Conservation (phyloP, 2,888 invertebrate genomes). For the Stenotaenia linearis region DNA sequence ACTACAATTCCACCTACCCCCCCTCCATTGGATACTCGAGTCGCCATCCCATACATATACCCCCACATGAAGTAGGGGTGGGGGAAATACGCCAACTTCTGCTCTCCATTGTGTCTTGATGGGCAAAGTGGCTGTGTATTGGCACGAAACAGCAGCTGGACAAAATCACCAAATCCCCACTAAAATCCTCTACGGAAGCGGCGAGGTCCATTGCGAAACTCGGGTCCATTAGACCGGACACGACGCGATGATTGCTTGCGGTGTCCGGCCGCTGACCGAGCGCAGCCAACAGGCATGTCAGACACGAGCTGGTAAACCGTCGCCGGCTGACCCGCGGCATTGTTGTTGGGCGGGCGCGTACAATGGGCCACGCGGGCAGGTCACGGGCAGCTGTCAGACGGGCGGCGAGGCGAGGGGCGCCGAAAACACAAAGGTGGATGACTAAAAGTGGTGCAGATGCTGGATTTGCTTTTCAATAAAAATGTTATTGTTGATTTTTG, state of each 20-base stretch:
- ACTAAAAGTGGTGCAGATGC: background rate
- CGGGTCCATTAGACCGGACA: background rate
- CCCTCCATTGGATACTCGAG: background rate
- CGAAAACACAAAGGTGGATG: background rate
- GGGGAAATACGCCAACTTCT: background rate
- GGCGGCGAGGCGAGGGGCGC: background rate
- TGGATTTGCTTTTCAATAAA: background rate
- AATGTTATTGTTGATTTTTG: background rate
- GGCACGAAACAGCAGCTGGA: background rate
- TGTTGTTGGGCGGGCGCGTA: background rate
- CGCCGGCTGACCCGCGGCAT: background rate
- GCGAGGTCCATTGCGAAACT: background rate
- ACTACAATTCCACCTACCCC: background rate
- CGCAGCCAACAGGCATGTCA: constrained; percentile 21
- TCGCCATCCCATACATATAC: background rate
- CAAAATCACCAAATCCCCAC: background rate
- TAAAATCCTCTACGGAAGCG: no score
- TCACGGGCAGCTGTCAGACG: constrained; percentile 24
- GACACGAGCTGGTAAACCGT: constrained; percentile 26
- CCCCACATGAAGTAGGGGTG: background rate
- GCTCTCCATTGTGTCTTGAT: background rate
- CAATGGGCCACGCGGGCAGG: constrained; percentile 17
- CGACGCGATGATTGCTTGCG: background rate
- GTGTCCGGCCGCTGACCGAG: constrained; percentile 4
- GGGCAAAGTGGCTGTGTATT: constrained; percentile 7